phyloP scores from a whole-genome alignment of 2,888 invertebrate genomes.

The Thecophora atra region DNA sequence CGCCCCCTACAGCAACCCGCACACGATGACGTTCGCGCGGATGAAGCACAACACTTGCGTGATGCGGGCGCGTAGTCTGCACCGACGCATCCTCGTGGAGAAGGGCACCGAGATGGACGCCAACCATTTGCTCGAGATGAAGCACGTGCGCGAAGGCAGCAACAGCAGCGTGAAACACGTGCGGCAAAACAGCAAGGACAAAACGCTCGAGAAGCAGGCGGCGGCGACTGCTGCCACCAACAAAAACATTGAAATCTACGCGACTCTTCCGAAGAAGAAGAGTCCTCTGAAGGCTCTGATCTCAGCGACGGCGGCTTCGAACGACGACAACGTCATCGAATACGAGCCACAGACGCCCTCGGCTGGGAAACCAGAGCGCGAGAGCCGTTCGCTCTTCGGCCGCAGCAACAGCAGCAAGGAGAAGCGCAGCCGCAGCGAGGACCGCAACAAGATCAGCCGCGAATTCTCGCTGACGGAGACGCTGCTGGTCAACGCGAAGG shows the following conservation, averaged over 20 bases:
- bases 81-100: constrained; percentile 79
- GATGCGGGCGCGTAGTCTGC: constrained; percentile 87
- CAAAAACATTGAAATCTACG: constrained; percentile 88
- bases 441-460: constrained; percentile 79
- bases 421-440: constrained; percentile 85
- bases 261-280: constrained; percentile 89
- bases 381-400: constrained; percentile 74
- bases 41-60: constrained; percentile 96
- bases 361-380: constrained; percentile 71
- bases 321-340: constrained; percentile 75
- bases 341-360: constrained; percentile 67
- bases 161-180: constrained; percentile 79
- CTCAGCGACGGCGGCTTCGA: constrained; percentile 62
- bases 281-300: constrained; percentile 71
- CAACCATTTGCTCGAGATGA: constrained; percentile 68
- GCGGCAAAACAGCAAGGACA: constrained; percentile 77
- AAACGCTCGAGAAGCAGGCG: constrained; percentile 67
- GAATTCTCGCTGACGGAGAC: constrained; percentile 77
- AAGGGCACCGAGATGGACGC: constrained; percentile 69
- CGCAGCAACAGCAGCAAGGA: constrained; percentile 74
- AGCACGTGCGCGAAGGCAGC: constrained; percentile 80
- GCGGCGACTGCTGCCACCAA: constrained; percentile 48
- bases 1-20: constrained; percentile 90
- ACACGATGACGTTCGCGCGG: constrained; percentile 87
- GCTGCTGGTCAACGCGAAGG: constrained; percentile 66